Evolutionary conservation across 2,888 invertebrate species (phyloP).

Genomic region (Oscheius sp.): DNA sequence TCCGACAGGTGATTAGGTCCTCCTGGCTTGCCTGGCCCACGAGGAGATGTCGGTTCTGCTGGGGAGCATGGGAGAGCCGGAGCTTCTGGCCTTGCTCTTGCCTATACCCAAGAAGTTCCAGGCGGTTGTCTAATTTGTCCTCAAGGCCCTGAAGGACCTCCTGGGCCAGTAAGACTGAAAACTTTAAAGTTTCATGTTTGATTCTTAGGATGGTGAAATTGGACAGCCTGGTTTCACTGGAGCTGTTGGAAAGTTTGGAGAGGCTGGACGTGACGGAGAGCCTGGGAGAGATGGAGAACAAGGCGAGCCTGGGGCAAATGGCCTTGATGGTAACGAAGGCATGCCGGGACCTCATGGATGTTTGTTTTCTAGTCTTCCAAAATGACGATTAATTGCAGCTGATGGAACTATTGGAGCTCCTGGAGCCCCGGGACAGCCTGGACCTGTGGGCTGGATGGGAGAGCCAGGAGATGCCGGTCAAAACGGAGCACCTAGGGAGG

Average conservation of each 20-base stretch:
- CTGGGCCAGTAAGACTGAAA: slow-evolving; percentile 31
- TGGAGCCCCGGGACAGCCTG: slow-evolving; percentile 51
- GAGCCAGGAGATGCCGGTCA: slow-evolving; percentile 56
- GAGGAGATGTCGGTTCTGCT: slow-evolving; percentile 56
- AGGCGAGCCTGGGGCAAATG: slow-evolving; percentile 42
- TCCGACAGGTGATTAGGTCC: background rate
- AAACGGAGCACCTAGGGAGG: slow-evolving; percentile 51
- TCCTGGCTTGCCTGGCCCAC: slow-evolving; percentile 52
- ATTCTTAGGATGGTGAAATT: slow-evolving; percentile 1
- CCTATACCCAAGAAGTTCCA: slow-evolving; percentile 53
- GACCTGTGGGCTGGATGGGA: slow-evolving; percentile 58
- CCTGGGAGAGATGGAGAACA: slow-evolving; percentile 49
- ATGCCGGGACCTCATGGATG: slow-evolving; percentile 44
- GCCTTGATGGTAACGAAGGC: slow-evolving; percentile 41
- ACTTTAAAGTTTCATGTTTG: too few relatives aligned
- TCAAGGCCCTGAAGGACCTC: slow-evolving; percentile 53
- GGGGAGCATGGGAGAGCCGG: slow-evolving; percentile 57
- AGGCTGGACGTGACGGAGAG: slow-evolving; percentile 55
- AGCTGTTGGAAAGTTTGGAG: slow-evolving; percentile 49
- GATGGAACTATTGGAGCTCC: slow-evolving; percentile 49
- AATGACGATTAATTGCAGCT: too few relatives aligned
- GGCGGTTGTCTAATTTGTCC: slow-evolving; percentile 59
- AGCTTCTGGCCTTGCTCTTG: slow-evolving; percentile 52
- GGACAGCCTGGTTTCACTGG: slow-evolving; percentile 58
- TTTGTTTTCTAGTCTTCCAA: background rate